These are phyloP conservation scores for Athalia circularis DNA, from an alignment of 2,888 invertebrate genomes.

Conservation along the genomic window DNA sequence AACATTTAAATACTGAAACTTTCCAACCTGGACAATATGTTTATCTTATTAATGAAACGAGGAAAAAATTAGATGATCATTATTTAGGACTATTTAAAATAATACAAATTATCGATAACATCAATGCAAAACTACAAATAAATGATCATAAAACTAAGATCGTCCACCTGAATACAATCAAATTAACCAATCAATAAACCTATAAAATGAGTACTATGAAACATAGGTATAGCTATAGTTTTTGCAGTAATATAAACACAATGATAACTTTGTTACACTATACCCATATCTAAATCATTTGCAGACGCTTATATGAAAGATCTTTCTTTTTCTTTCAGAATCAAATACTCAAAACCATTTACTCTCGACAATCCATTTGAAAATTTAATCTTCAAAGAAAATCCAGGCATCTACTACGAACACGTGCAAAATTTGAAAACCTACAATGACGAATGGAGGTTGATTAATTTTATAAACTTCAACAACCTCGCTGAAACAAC, in stretches of 20 bases:
- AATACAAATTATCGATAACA: background rate
- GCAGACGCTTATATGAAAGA: too few species aligned
- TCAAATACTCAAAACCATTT: too few species aligned
- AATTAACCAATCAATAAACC: background rate
- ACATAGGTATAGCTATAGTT: too few species aligned
- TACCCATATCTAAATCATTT: too few species aligned
- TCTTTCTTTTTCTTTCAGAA: too few species aligned
- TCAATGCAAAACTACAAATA: background rate
- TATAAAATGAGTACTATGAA: too few species aligned
- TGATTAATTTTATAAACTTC: too few species aligned
- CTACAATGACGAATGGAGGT: too few species aligned
- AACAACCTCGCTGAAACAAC: background rate
- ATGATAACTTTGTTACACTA: too few species aligned
- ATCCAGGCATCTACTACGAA: constrained; percentile 13
- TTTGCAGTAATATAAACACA: too few species aligned
- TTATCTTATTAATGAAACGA: too few species aligned
- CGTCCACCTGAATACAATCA: background rate
- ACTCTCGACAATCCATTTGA: background rate
- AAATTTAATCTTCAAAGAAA: background rate
- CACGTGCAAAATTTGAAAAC: background rate
- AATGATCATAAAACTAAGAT: background rate
- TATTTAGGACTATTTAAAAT: background rate
- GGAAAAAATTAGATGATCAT: too few species aligned
- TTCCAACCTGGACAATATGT: background rate
- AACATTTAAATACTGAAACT: background rate